Evolutionary conservation across 2,113 vertebrate species (phyloP).

Genomic region (Ondatra zibethicus): DNA sequence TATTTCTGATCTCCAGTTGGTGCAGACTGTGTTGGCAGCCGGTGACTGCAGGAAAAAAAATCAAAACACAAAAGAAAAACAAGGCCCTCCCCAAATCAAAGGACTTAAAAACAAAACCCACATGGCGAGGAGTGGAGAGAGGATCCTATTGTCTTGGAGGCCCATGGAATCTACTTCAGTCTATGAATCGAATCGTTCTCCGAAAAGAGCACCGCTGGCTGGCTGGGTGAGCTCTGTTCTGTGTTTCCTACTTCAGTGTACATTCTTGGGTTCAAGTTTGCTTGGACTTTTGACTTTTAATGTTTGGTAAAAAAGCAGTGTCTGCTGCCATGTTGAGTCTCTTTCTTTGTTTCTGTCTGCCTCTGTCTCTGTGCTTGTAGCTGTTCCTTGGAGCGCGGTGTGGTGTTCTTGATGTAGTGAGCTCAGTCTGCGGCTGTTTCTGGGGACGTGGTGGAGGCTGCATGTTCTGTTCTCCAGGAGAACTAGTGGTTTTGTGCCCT

Average conservation of each 20-base stretch:
- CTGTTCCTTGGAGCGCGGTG: conserved; percentile 87
- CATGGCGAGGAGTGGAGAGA: conserved; percentile 84
- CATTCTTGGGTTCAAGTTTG: conserved; percentile 84
- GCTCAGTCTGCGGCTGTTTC: conserved; percentile 86
- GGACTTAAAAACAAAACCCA: conserved; percentile 79
- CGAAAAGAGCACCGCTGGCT: conserved; percentile 83
- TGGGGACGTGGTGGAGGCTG: conserved; percentile 83
- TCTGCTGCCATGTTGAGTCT: conserved; percentile 86
- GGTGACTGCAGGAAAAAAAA: conserved; percentile 84
- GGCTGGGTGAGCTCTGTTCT: conserved; percentile 84
- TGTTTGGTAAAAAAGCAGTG: conserved; percentile 83
- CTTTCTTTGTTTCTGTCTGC: conserved; percentile 85
- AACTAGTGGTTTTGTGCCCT: conserved; percentile 86
- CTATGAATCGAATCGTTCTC: conserved; percentile 82
- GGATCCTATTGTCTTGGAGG: conserved; percentile 86
- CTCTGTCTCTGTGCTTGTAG: conserved; percentile 86
- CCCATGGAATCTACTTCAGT: conserved; percentile 85
- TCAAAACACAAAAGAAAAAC: conserved; percentile 73
- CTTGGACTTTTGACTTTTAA: conserved; percentile 81
- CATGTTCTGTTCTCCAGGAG: conserved; percentile 86
- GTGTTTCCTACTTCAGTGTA: conserved; percentile 88
- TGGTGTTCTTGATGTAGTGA: conserved; percentile 88
- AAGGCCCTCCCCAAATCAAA: conserved; percentile 83
- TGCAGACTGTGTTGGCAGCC: conserved; percentile 85
- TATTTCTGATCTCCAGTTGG: conserved; percentile 83